Conservation (phyloP, 1,140 invertebrate species). For the Drosophila mojavensis region DNA sequence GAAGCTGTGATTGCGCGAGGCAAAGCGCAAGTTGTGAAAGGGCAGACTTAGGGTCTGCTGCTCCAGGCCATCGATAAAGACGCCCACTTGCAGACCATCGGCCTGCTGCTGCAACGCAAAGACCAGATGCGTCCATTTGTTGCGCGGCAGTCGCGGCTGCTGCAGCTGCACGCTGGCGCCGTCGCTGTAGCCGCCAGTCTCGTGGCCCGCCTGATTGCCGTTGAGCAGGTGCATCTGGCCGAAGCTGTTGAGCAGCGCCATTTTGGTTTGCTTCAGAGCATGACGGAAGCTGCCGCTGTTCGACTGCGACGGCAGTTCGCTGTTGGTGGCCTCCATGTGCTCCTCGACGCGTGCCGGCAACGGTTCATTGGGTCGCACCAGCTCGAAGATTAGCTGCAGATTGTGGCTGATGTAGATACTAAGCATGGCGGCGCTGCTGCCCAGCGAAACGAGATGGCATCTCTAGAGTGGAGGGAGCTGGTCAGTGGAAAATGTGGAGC, state of each 20-base stretch:
- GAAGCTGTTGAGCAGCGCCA: constrained; percentile 75
- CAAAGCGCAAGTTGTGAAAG: constrained; percentile 57
- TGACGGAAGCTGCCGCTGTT: constrained; percentile 62
- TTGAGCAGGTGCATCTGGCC: constrained; percentile 79
- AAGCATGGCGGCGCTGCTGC: constrained; percentile 74
- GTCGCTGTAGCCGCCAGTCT: constrained; percentile 52
- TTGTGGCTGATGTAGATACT: constrained; percentile 75
- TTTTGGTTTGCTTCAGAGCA: constrained; percentile 75
- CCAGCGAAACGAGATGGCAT: constrained; percentile 74
- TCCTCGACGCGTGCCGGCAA: constrained; percentile 55
- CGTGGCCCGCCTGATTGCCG: constrained; percentile 35
- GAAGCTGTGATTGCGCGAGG: constrained; percentile 57
- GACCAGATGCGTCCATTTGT: constrained; percentile 78
- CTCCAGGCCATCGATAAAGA: constrained; percentile 71
- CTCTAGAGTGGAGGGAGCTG: constrained; percentile 36
- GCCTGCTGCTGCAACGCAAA: constrained; percentile 61
- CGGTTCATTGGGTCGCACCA: constrained; percentile 70
- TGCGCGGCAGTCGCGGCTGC: constrained; percentile 52
- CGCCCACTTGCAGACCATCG: constrained; percentile 57
- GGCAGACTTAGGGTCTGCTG: constrained; percentile 64
- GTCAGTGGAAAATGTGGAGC: not conserved
- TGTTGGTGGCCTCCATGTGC: constrained; percentile 45
- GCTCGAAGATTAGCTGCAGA: constrained; percentile 70
- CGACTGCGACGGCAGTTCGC: constrained; percentile 31
- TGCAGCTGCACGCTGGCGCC: constrained; percentile 58